A percentile compares a stretch with the other conserved stretches of the same genome.
Evolutionary conservation across 2,113 vertebrate genomes (phyloP).

Genomic region (Peromyscus californicus): DNA sequence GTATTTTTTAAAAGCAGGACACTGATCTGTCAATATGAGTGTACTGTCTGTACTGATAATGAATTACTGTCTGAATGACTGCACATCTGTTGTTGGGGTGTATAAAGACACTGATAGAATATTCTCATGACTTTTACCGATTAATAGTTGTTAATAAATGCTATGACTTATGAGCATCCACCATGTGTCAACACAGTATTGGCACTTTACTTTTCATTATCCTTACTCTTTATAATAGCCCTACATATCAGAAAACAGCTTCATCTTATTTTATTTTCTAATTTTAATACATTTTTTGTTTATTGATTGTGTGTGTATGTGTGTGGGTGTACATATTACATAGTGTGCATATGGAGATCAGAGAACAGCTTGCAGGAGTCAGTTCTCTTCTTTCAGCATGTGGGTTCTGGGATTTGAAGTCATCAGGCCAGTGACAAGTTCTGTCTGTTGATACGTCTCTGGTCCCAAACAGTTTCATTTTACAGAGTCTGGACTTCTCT

Average conservation of each 20-base stretch:
- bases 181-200: not conserved
- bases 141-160: slow-evolving; percentile 48
- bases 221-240: not conserved
- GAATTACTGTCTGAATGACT: not conserved
- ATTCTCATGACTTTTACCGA: slow-evolving; percentile 4
- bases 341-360: not conserved
- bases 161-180: not conserved
- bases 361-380: not conserved
- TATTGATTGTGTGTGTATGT: not conserved
- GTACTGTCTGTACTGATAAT: not conserved
- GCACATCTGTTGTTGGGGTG: slow-evolving; percentile 14
- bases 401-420: not conserved
- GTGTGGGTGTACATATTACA: not conserved
- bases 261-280: not conserved
- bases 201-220: not conserved
- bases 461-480: not conserved
- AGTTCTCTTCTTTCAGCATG: not conserved
- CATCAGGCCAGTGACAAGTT: not conserved
- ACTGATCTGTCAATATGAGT: not conserved
- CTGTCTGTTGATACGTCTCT: not conserved
- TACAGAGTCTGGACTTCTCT: slow-evolving; percentile 21
- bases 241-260: not conserved
- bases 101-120: slow-evolving; percentile 14
- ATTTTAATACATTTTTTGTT: not conserved
- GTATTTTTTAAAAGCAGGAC: not conserved